phyloP scores from a whole-genome alignment of 30 jellyfish, hydroid and myxozoan species.

The Cassiopea andromeda region DNA sequence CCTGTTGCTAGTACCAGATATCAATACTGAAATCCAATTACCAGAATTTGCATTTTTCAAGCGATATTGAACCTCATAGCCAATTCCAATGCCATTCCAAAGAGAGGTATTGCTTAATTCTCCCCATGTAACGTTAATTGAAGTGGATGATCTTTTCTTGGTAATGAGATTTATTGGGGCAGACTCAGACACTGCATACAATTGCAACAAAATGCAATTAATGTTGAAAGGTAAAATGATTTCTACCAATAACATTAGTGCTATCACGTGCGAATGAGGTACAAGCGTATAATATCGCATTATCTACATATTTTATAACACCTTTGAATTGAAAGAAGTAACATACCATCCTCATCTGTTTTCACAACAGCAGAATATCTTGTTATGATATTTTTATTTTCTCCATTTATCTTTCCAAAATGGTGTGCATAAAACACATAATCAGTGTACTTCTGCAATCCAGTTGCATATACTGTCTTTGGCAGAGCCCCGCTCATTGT shows the following conservation, averaged over 20 bases:
- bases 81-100: slow-evolving; percentile 52
- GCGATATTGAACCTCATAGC: slow-evolving; percentile 10
- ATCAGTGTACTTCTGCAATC: slow-evolving; percentile 32
- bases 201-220: neutral
- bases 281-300: no score
- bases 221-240: no score
- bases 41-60: slow-evolving; percentile 21
- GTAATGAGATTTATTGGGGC: slow-evolving; percentile 20
- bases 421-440: slow-evolving; percentile 37
- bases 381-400: slow-evolving; percentile 17
- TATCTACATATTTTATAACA: no score
- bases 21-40: slow-evolving; percentile 1
- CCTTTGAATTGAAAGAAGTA: no score
- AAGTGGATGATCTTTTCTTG: slow-evolving; percentile 15
- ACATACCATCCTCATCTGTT: slow-evolving; percentile 34
- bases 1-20: slow-evolving; percentile 20
- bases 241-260: no score
- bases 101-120: neutral
- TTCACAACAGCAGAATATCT: neutral
- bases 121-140: slow-evolving; percentile 21
- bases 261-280: no score
- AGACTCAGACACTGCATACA: slow-evolving; percentile 22
- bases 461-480: slow-evolving; percentile 24
- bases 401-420: slow-evolving; percentile 5
- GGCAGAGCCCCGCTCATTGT: slow-evolving; percentile 17